Evolutionary conservation across 2,113 vertebrate species (phyloP).

Genomic region (Oenanthe melanoleuca): DNA sequence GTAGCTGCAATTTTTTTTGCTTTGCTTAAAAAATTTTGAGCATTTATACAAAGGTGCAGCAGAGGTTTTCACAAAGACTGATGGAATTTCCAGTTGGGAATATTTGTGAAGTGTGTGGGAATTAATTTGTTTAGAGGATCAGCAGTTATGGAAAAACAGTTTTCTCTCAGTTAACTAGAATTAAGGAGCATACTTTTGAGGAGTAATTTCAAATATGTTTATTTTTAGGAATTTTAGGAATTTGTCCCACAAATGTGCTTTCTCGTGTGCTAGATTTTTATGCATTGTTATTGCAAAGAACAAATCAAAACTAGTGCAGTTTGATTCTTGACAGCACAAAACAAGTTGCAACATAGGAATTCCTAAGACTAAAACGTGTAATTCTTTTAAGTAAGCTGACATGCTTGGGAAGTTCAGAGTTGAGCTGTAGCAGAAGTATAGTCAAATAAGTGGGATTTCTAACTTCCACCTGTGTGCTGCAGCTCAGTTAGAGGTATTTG

Average conservation of each 20-base stretch:
- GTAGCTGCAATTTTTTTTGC: neutral
- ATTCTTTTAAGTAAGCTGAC: neutral
- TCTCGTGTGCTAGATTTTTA: slow-evolving; percentile 37
- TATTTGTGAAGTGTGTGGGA: neutral
- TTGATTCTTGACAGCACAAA: neutral
- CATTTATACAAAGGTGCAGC: neutral
- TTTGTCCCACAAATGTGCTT: slow-evolving; percentile 33
- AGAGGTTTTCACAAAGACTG: neutral
- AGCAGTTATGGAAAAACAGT: neutral
- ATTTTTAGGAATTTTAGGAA: slow-evolving; percentile 50
- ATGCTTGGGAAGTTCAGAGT: neutral
- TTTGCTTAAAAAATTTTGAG: neutral
- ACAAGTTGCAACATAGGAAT: neutral
- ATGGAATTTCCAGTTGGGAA: neutral
- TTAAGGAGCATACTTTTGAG: neutral
- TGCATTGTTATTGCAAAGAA: slow-evolving; percentile 38
- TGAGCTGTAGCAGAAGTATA: neutral
- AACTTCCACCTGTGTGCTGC: neutral
- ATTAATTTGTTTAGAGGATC: neutral
- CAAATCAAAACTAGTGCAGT: slow-evolving; percentile 56
- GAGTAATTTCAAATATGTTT: slow-evolving; percentile 45
- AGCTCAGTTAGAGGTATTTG: neutral
- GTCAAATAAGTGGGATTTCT: neutral
- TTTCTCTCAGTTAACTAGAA: slow-evolving; percentile 33
- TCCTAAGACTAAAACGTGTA: neutral